Evolutionary conservation across 2,888 invertebrate species (phyloP), one percentile per base, ranked within the genome.

Genomic region (Melipona bicolor): DNA sequence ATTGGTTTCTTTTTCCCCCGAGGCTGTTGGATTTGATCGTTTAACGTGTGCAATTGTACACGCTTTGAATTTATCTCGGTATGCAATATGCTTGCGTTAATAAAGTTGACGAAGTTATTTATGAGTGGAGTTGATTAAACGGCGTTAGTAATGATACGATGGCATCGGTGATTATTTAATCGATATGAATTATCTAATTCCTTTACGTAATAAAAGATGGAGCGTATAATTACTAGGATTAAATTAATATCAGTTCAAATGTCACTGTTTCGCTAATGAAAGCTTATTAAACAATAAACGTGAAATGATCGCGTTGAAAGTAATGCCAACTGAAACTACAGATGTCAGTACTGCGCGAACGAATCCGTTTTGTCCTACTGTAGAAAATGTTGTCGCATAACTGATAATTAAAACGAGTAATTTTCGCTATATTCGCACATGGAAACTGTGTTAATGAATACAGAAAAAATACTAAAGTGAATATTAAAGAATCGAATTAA

Each of bases 281-380:
- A 74, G 73, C 17, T 54, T 54, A 19, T 13, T 11, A 62, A 64
- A 52, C 19, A 6, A 54, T 64, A 56, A 74, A 43, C 19, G 64
- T 5, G 2, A 0, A 11, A 61, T 49, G 32, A 49, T n/a, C 19
- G 32, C 3, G 1, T 43, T 17, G 27, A 15, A 43, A 49, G n/a
- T 54, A 32, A 13, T 56, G 21, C 5, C 17, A 19, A 9, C 49
- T 50, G 6, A 19, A 27, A n/a, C 27, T 49, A 21, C 64, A 82
- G 80, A 71, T 69, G 80, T 64, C 80, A 75, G 80, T 70, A 82
- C 32, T 17, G 24, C 21, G 15, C 19, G 56, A 52, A 56, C 17
- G 17, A 24, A 21, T 17, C 9, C n/a, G 27, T 21, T 49, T 56
- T 67, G 21, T 43, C 24, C 61, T 52, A 43, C 36, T 21, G 62